Evolutionary conservation across 2,888 invertebrate genomes (phyloP), one percentile per base, ranked within the genome.

Genomic region (Xanthorhoe spadicearia): DNA sequence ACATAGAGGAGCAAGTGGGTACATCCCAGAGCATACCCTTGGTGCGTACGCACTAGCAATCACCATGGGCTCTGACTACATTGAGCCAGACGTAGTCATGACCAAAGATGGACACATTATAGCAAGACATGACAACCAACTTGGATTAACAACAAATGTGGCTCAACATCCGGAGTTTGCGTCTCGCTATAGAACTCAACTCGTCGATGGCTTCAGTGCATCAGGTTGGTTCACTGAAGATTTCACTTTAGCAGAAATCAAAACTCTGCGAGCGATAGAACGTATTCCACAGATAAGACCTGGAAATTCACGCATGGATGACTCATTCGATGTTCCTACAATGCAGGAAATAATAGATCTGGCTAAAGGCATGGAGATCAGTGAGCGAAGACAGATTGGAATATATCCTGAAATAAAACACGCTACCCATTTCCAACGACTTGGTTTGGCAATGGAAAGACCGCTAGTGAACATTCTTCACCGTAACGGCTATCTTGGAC

Each of bases 331-430:
- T 15, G 78, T 93, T 0, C 88, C 88, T 0, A 92, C 92, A 0
- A 80, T 93, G 64, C 88, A 90, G 77, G 92, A 92, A 76, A 90
- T 92, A 48, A 89, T 93, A 13, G 84, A 92, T 64, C 76, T 92
- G 64, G 84, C 85, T 0, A 90, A 89, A 76, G 84, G 88, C 60
- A 77, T 93, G 77, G 82, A 91, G 77, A 75, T 79, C 17, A 84
- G 88, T 68, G 77, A 87, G 67, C 72, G 77, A 52, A 83, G 89
- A 9, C 77, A 78, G 0, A 87, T 92, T 2, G 92, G 92, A 8
- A 84, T 93, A 53, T 91, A 90, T 63, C 89, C 89, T 17, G 92
- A 93, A 80, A 89, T 92, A 43, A 93, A 92, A 78, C 90, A 92
- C 57, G 73, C 76, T 0, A 86, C 86, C 23, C 90, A 93, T 72